Base-by-base conservation (phyloP, 2,113 vertebrate genomes). In the Tamias sibiricus region DNA sequence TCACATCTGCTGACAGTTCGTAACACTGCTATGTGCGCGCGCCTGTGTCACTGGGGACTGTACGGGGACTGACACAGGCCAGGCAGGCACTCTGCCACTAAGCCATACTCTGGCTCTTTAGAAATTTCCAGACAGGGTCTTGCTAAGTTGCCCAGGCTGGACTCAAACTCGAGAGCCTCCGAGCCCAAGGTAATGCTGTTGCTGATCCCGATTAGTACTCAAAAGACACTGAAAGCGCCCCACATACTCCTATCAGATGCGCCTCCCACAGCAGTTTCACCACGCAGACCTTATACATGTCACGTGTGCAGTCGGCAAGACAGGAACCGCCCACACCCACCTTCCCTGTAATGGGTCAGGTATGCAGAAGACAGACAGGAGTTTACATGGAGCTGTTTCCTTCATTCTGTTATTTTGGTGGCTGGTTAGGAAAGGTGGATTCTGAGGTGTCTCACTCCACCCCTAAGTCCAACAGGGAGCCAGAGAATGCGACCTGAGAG, bases 221-320 rank as follows among this genome's bases (percentile, higher is more conserved):
- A 35, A 6, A 6, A 47, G 44, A 82, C 0, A 57, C 5, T 20
- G 22, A 20, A 3, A 9, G 8, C 8, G 9, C 17, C 28, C 79
- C 37, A 19, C 2, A 13, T 4, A 37, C n/a, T 42, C 28, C 0
- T 2, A 7, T 3, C 54, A 14, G 30, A 76, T 9, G 35, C 8
- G 62, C 52, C 44, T 35, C 19, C 30, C 44, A 1, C 19, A n/a
- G 71, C 2, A n/a, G 24, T 16, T 42, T 47, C 8, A 24, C 6
- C 1, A 59, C 19, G 37, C 4, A 22, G 2, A 17, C 1, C 26
- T n/a, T 20, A 57, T 1, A 57, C 14, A 77, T 24, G 11, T 9
- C 37, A 57, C 26, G 10, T 7, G 4, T 8, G 8, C 8, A 12
- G 37, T 79, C 10, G 24, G 32, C 40, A 14, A n/a, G 62, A 94